These are phyloP conservation scores for Polypedilum vanderplanki DNA, from an alignment of 1,140 invertebrate species.

Conservation along the genomic window DNA sequence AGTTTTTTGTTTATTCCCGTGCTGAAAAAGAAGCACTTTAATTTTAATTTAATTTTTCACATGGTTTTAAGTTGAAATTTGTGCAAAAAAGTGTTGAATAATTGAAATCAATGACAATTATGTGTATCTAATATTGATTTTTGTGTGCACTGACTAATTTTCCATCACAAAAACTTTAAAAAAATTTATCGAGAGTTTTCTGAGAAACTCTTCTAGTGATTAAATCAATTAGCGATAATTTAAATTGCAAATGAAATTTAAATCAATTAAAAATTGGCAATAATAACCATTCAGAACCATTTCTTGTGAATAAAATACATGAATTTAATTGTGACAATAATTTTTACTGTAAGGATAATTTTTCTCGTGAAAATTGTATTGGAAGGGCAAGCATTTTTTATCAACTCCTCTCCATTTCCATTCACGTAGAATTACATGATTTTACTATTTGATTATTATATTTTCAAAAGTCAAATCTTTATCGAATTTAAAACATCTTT, in stretches of 20 bases:
- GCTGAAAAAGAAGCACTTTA: background rate
- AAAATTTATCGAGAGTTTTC: background rate
- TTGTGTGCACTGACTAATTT: background rate
- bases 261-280: background rate
- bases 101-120: background rate
- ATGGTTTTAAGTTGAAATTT: constrained; percentile 1
- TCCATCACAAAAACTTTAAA: background rate
- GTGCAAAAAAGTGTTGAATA: background rate
- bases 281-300: background rate
- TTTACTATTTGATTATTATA: too few species aligned
- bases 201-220: too few species aligned
- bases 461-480: too few species aligned
- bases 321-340: constrained; percentile 14
- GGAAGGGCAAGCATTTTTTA: background rate
- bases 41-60: constrained; percentile 20
- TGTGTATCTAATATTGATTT: background rate
- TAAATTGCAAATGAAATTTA: background rate
- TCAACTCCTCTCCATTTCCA: background rate
- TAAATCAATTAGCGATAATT: background rate
- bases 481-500: too few species aligned
- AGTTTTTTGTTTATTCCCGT: constrained; percentile 13
- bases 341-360: background rate
- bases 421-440: background rate
- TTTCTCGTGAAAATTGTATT: background rate
- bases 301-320: background rate